Evolutionary conservation across 2,797 vertebrate species (phyloP), one percentile per base, ranked within the genome.

Genomic region (Tapirus indicus): DNA sequence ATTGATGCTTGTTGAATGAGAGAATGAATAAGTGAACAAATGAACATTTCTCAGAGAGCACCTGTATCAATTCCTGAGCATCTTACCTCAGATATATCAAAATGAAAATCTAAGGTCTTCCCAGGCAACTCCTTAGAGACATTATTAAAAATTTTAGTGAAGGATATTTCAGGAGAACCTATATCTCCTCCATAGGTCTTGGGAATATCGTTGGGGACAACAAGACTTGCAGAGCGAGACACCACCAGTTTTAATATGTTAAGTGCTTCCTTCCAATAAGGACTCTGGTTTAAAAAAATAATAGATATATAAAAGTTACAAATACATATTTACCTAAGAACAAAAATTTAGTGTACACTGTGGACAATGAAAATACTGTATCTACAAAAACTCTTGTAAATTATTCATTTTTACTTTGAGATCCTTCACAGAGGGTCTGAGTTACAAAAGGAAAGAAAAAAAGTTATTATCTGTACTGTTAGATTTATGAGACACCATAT

Each of bases 51-150:
- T 56, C 68, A 32, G 0, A 60, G 10, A 82, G 54, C 6, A 52
- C 7, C 29, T 52, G 0, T 5, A 21, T 71, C 13, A 23, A 54
- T 29, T 41, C 17, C 38, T 47, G 60, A 77, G 47, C 21, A 62
- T 52, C 97, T 98, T 98, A 99, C 99, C 99, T 99, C 99, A 74
- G 99, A 99, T 98, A 99, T 99, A 98, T 99, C 99, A 98, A 99
- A 99, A 98, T 99, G 99, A 98, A 99, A 99, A 99, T 99, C 99
- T 97, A 99, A 99, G 17, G 99, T 99, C 98, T 99, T 99, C 52
- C 99, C 99, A 0, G 99, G 99, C 64, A 99, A 99, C 97, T 99
- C 99, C 98, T 99, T 99, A 0, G 99, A 99, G 29, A 99, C 99
- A 96, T 99, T 99, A 98, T 99, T 99, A 98, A 99, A 99, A 95